Conservation (phyloP, 2,113 vertebrate genomes). For the Artemisiospiza belli region DNA sequence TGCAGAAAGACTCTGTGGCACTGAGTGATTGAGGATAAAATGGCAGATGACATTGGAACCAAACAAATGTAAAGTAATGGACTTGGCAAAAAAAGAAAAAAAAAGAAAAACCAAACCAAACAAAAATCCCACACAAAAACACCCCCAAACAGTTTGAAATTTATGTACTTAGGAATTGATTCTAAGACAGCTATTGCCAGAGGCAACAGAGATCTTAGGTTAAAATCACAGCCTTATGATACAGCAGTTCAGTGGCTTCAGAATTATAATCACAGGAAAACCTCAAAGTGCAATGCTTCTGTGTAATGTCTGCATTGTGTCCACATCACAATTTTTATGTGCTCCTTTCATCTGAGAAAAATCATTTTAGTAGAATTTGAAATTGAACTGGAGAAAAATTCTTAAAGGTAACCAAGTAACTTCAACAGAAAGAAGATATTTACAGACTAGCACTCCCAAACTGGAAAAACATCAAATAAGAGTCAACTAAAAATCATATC, state of each 20-base stretch:
- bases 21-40: conserved; percentile 16
- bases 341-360: neutral
- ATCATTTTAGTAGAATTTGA: neutral
- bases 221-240: neutral
- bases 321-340: neutral
- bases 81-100: neutral
- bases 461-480: neutral
- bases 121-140: neutral
- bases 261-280: neutral
- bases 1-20: neutral
- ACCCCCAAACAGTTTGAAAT: neutral
- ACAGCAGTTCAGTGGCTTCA: neutral
- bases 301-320: neutral
- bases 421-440: neutral
- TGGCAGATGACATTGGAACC: neutral
- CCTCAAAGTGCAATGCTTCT: neutral
- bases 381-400: neutral
- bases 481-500: neutral
- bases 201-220: neutral
- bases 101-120: neutral
- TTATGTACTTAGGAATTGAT: neutral
- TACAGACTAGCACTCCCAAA: neutral
- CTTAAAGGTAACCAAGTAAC: neutral
- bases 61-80: neutral
- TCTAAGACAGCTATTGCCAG: neutral